phyloP scores from a whole-genome alignment of 2,888 invertebrate genomes.

The Spodoptera exigua region DNA sequence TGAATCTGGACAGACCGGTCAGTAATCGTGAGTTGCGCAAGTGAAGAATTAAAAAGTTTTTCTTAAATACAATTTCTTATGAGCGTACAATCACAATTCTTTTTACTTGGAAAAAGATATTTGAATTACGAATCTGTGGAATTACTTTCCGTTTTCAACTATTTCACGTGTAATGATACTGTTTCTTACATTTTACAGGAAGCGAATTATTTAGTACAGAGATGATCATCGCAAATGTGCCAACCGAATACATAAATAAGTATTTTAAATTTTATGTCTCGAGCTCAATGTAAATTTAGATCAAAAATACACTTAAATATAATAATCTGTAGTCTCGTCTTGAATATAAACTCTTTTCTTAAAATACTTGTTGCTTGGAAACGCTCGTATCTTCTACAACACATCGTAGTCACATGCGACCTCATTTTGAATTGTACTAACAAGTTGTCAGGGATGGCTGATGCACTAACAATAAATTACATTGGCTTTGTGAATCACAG shows the following conservation, averaged over 20 bases:
- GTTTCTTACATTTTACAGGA: not conserved
- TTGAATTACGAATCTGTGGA: no score
- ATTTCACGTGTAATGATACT: no score
- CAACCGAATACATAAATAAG: constrained; percentile 3
- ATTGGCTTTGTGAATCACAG: not conserved
- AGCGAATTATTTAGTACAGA: not conserved
- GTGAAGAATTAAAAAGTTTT: constrained; percentile 36
- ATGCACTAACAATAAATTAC: constrained; percentile 4
- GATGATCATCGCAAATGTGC: constrained; percentile 2
- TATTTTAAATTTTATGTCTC: constrained; percentile 13
- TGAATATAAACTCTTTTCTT: constrained; percentile 29
- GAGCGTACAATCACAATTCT: constrained; percentile 13
- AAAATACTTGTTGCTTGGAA: constrained; percentile 33
- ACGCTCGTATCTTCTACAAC: constrained; percentile 41
- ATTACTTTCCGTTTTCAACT: no score
- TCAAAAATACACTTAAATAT: constrained; percentile 16
- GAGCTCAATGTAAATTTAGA: constrained; percentile 19
- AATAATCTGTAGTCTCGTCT: constrained; percentile 15
- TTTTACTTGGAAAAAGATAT: no score
- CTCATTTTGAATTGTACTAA: constrained; percentile 48
- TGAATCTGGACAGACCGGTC: constrained; percentile 43
- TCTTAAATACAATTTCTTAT: constrained; percentile 26
- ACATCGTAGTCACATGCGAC: constrained; percentile 29
- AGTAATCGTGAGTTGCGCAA: constrained; percentile 42
- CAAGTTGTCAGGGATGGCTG: constrained; percentile 31